A percentile compares a stretch with the other conserved stretches of the same genome.
Conservation (phyloP, 2,113 vertebrate genomes). For the Columbina picui region DNA sequence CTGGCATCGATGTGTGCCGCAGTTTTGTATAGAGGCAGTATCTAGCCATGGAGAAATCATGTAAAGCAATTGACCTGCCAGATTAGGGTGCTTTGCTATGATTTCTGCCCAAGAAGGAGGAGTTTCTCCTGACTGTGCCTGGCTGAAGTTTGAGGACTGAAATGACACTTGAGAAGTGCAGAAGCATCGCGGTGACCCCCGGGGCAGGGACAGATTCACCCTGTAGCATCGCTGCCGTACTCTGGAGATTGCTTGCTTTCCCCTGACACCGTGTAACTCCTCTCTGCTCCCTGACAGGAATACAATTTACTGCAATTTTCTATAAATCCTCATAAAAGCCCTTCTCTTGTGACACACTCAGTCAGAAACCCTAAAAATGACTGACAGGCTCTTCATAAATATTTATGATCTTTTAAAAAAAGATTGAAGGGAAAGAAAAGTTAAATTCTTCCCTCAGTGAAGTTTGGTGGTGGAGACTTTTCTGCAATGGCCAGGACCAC, state of each 20-base stretch:
- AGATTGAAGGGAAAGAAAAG: slow-evolving; percentile 49
- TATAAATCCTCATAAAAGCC: slow-evolving; percentile 62
- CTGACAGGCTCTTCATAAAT: slow-evolving; percentile 67
- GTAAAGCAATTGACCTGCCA: background rate
- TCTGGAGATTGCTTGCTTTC: background rate
- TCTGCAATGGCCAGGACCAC: background rate
- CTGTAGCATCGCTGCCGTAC: background rate
- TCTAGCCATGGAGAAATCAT: background rate
- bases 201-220: background rate
- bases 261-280: background rate
- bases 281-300: slow-evolving; percentile 58
- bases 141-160: background rate
- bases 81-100: background rate
- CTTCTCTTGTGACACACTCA: slow-evolving; percentile 68
- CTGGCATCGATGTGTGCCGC: background rate
- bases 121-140: background rate
- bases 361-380: slow-evolving; percentile 73
- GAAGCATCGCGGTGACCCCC: background rate
- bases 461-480: background rate
- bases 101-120: background rate
- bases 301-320: slow-evolving; percentile 70
- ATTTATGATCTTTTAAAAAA: slow-evolving; percentile 69
- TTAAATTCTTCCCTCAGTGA: background rate
- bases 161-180: background rate
- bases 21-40: background rate